Evolutionary conservation across 2,797 vertebrate species (phyloP).

Genomic region (Muraenolepis orangiensis): DNA sequence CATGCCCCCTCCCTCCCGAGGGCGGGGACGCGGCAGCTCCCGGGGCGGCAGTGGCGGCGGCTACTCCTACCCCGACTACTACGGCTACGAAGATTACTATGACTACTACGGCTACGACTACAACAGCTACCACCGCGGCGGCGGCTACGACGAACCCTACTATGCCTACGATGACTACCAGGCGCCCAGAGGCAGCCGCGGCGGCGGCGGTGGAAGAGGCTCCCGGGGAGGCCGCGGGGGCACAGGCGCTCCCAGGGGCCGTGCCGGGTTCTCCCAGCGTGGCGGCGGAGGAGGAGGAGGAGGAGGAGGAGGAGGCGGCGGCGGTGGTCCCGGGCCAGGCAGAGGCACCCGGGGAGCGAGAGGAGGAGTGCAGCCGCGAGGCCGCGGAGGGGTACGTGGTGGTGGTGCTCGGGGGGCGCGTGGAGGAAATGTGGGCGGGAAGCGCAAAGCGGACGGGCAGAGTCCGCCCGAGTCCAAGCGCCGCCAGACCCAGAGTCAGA

Average conservation of each 20-base stretch:
- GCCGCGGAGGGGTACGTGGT: conserved; percentile 99
- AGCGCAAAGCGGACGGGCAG: conserved; percentile 99
- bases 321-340: conserved; percentile 83
- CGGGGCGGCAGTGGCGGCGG: conserved; percentile 91
- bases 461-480: conserved; percentile 99
- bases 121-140: conserved; percentile 99
- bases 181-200: conserved; percentile 79
- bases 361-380: conserved; percentile 94
- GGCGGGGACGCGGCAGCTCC: conserved; percentile 90
- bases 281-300: conserved; percentile 89
- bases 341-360: conserved; percentile 88
- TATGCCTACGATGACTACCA: conserved; percentile 98
- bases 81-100: conserved; percentile 99
- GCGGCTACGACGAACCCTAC: conserved; percentile 98
- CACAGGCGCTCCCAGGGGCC: conserved; percentile 77
- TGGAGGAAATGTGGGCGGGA: conserved; percentile 99
- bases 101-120: conserved; percentile 99
- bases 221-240: conserved; percentile 83
- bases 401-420: conserved; percentile 98
- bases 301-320: conserved; percentile 73
- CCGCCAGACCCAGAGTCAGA: conserved; percentile 99
- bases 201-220: conserved; percentile 75
- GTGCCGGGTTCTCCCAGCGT: conserved; percentile 87
- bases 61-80: conserved; percentile 95
- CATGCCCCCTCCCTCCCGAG: conserved; percentile 94